A percentile compares a stretch with the other conserved stretches of the same genome.
These are phyloP conservation scores for Alouatta palliata DNA, from an alignment of 2,113 vertebrate genomes.

Conservation along the genomic window DNA sequence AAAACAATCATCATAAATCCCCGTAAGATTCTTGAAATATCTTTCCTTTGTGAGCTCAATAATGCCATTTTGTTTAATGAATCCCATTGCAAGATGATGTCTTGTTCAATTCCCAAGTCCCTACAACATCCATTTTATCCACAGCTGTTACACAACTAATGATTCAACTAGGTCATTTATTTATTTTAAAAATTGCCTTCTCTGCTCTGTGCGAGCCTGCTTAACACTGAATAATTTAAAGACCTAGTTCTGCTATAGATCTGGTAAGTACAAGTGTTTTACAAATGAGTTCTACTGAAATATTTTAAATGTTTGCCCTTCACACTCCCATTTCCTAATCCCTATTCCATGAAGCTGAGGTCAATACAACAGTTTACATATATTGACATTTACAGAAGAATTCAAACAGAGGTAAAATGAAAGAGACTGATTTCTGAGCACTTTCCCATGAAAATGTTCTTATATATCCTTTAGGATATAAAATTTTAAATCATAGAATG, in stretches of 20 bases:
- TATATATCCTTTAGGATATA: not conserved
- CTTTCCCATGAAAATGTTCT: not conserved
- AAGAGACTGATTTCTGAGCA: not conserved
- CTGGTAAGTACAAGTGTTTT: constrained; percentile 31
- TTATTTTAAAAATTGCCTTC: constrained; percentile 8
- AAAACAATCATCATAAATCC: constrained; percentile 54
- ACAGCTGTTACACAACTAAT: constrained; percentile 26
- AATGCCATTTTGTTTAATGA: constrained; percentile 53
- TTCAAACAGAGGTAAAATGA: not conserved
- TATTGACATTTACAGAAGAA: not conserved
- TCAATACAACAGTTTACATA: not conserved
- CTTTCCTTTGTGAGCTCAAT: constrained; percentile 26
- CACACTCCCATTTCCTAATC: not conserved
- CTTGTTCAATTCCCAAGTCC: constrained; percentile 54
- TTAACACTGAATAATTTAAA: not conserved
- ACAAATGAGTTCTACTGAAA: not conserved
- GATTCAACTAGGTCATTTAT: constrained; percentile 21
- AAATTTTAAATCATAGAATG: not conserved
- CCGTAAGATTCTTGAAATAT: constrained; percentile 34
- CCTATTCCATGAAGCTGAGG: not conserved
- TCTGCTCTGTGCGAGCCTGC: not conserved
- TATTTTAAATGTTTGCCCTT: not conserved
- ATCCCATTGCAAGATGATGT: constrained; percentile 63
- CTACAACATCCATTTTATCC: not conserved
- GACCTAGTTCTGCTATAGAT: not conserved